phyloP scores from a whole-genome alignment of 2,113 vertebrate species.

The Sphyrna mokarran region DNA sequence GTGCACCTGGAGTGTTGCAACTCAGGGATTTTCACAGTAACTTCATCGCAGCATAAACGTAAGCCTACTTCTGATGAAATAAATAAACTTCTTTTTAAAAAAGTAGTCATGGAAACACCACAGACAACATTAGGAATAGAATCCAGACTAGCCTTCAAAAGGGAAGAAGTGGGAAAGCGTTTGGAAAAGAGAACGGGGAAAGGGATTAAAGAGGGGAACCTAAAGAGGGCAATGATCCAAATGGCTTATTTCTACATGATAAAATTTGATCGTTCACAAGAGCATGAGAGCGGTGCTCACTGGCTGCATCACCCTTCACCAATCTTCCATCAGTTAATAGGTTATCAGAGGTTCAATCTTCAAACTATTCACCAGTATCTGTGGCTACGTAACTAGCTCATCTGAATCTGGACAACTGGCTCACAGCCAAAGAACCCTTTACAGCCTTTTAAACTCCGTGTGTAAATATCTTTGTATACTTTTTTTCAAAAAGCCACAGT shows the following conservation, averaged over 20 bases:
- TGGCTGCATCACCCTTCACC: not conserved
- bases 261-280: not conserved
- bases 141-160: not conserved
- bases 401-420: not conserved
- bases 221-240: not conserved
- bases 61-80: too few species aligned
- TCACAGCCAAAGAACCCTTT: not conserved
- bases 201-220: not conserved
- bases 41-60: too few species aligned
- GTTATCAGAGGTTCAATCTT: not conserved
- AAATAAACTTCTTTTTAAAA: too few species aligned
- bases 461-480: not conserved
- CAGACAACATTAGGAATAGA: not conserved
- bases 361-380: not conserved
- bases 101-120: not conserved
- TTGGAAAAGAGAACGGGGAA: not conserved
- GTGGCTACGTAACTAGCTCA: not conserved
- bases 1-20: too few species aligned
- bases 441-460: not conserved
- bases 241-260: not conserved
- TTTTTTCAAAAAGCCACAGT: not conserved
- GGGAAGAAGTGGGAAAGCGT: not conserved
- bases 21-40: too few species aligned
- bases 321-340: not conserved
- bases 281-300: not conserved